These are phyloP conservation scores for Scelioninae gen. 1 DNA, from an alignment of 2,888 invertebrate species.

Conservation along the genomic window DNA sequence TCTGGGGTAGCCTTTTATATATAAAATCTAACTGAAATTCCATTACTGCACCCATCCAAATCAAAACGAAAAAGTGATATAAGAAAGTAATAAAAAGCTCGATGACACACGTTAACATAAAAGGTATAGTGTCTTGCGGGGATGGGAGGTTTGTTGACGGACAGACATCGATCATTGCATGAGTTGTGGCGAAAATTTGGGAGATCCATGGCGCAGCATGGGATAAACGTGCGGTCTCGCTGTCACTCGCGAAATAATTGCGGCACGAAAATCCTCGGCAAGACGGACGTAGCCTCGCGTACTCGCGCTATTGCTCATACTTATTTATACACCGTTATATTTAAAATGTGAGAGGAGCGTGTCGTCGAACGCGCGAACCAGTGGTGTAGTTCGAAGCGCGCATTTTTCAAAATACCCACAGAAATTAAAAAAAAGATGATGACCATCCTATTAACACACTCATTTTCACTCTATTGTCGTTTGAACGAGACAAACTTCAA, in stretches of 20 bases:
- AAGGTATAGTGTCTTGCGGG: conserved; percentile 18
- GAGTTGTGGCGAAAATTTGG: conserved; percentile 24
- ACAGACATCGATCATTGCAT: conserved; percentile 28
- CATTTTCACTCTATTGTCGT: too few species aligned
- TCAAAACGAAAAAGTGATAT: background rate
- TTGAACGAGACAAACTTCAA: too few species aligned
- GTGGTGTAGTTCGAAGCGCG: conserved; percentile 45
- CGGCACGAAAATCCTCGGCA: conserved; percentile 76
- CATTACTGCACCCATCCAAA: background rate
- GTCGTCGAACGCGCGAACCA: conserved; percentile 62
- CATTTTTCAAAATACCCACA: conserved; percentile 49
- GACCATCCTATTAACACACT: too few species aligned
- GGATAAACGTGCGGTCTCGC: conserved; percentile 24
- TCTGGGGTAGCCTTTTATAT: too few species aligned
- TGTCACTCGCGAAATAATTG: conserved; percentile 70
- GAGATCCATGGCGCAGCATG: background rate
- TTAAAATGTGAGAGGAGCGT: conserved; percentile 83
- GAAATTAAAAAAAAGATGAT: background rate
- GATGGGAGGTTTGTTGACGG: background rate
- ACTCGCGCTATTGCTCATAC: conserved; percentile 84
- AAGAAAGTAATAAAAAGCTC: conserved; percentile 60
- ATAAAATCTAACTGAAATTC: too few species aligned
- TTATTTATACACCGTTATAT: conserved; percentile 85
- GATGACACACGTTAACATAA: conserved; percentile 69
- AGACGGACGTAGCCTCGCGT: conserved; percentile 79